Evolutionary conservation across 2,113 vertebrate species (phyloP), one percentile per base, ranked within the genome.

Genomic region (Spilogale gracilis): DNA sequence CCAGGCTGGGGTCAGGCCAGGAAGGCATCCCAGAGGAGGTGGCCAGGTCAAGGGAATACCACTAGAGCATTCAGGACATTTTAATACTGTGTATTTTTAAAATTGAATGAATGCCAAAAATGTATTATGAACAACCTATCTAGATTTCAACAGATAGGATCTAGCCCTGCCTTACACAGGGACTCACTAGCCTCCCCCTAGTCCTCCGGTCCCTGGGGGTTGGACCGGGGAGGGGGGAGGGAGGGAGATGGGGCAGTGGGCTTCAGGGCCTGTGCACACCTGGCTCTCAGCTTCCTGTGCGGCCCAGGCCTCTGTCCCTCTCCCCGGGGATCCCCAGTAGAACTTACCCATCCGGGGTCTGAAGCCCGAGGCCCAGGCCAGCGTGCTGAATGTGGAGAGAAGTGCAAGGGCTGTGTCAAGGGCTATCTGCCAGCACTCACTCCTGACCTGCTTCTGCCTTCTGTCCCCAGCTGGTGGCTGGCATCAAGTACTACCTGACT

Each of bases 401-500:
- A 30, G 20, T 50, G 60, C 20, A n/a, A 23, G 67, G 45, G n/a
- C 12, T 3, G 43, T 21, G 48, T 52, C 17, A 11, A 23, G 58
- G 56, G 9, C 12, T 3, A 23, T 32, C 5, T 54, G 32, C 48
- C 5, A 1, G 27, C 54, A 27, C 18, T 32, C 8, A 27, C 18
- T 32, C 8, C 79, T 95, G 25, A 96, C 79, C 56, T 17, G 80
- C 12, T 50, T 43, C 27, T 65, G 25, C 48, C 16, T 32, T 52
- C 45, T 1, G 5, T 71, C 45, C 78, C 18, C 82, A 99, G 99
- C 92, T 99, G 96, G 99, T 99, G 54, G 99, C 99, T 20, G 99
- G 99, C 3, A n/a, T 99, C 71, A 99, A 98, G 69, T 99, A 99
- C 98, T 99, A 97, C 76, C 98, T 99, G 88, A 99, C 98, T 0